Base-by-base conservation (phyloP, 1,140 invertebrate species). In the Andricus grossulariae region DNA sequence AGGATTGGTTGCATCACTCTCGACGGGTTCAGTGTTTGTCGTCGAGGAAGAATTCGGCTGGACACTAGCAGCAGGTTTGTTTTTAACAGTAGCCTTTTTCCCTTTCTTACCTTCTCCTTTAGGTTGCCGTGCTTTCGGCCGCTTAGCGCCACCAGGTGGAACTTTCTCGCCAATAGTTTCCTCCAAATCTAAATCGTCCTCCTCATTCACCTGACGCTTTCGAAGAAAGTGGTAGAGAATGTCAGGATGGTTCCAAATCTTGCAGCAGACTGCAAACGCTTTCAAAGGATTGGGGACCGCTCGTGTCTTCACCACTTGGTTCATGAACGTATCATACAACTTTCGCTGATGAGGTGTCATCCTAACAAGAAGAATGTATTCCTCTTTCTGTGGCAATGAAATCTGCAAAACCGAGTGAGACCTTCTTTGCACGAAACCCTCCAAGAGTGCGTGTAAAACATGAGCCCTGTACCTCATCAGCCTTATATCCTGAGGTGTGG, bases 241-340 rank as follows among this genome's bases (percentile, higher is more conserved):
- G 91, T 99, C 99, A 0, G 99, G 98, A 92, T 99, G 99, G 89
- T 99, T 99, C 98, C 98, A 99, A 82, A 99, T 99, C 93, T 99
- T 99, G 88, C 98, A 99, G 90, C 98, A 99, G 72, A 99, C 97
- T 54, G 98, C 97, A 92, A 99, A 99, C 6, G 99, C 98, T 90
- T 98, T 99, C 13, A 99, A 92, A 1, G 99, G 98, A 93, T 99
- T 99, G 8, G 97, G 97, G 25, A 98, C 96, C 39, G 96, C 94
- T 77, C 96, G 95, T 12, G 94, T 95, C 66, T 96, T 93, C 2
- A 97, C 95, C 3, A 98, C 95, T 90, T 98, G 97, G 85, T 97
- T 96, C 95, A 98, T 97, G 84, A 98, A 98, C 2, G 94, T 94
- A 80, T 97, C 95, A 84, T 99, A 99, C 0, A 99, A 91, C 86